Conservation (phyloP, 2,797 vertebrate genomes). For the Octomys mimax region DNA sequence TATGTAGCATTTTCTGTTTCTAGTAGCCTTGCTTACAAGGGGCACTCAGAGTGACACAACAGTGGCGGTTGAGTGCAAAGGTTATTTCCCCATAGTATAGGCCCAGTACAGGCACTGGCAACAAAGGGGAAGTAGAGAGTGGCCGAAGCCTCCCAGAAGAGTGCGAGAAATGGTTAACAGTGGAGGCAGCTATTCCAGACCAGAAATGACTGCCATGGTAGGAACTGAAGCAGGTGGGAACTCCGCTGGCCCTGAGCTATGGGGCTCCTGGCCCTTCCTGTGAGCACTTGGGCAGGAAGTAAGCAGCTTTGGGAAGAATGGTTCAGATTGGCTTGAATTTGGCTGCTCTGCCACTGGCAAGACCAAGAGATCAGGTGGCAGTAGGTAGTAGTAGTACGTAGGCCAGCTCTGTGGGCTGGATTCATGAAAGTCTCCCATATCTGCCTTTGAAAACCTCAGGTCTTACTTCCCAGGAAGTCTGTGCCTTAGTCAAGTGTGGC, state of each 20-base stretch:
- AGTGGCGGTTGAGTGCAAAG: background rate
- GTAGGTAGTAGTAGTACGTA: background rate
- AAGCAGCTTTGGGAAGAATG: background rate
- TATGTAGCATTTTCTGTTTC: background rate
- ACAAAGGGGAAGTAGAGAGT: background rate
- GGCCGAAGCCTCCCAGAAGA: background rate
- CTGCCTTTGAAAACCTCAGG: background rate
- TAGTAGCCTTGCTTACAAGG: background rate
- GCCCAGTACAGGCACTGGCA: background rate
- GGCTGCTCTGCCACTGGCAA: background rate
- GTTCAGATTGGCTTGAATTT: constrained; percentile 3
- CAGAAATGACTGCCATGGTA: background rate
- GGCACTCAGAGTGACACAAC: background rate
- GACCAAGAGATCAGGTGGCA: background rate
- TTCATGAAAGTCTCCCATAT: background rate
- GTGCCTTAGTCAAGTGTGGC: background rate
- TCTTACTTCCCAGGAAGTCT: background rate
- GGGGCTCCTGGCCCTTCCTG: background rate
- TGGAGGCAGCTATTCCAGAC: background rate
- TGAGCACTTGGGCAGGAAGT: background rate
- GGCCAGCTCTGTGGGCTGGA: background rate
- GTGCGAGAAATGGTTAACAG: background rate
- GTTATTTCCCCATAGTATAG: background rate
- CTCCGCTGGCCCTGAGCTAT: background rate
- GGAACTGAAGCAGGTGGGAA: background rate